Conservation (phyloP, 2,888 invertebrate genomes). For the Acanthosepion pharaonis region DNA sequence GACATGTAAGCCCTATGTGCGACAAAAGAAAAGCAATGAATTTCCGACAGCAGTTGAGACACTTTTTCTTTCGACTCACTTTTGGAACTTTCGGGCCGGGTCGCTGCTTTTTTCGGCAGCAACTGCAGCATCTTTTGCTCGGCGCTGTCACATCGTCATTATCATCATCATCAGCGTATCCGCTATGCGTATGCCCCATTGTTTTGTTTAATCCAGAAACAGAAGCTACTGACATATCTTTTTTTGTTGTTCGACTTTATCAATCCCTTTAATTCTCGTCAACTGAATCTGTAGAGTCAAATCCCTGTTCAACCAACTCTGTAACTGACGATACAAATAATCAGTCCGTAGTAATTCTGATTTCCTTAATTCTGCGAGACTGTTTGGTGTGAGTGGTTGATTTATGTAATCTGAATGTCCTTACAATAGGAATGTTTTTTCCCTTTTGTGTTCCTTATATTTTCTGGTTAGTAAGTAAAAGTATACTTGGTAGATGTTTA, state of each 20-base stretch:
- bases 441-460: too few species aligned
- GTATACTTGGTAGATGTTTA: too few species aligned
- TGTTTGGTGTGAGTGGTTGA: too few species aligned
- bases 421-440: too few species aligned
- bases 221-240: neutral
- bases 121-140: constrained; percentile 37
- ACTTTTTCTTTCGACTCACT: neutral
- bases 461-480: too few species aligned
- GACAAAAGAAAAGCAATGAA: constrained; percentile 54
- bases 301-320: too few species aligned
- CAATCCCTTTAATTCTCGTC: too few species aligned
- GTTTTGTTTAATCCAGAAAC: neutral
- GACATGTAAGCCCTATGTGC: constrained; percentile 56
- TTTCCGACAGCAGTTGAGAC: constrained; percentile 46
- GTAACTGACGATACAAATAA: too few species aligned
- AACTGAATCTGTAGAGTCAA: too few species aligned
- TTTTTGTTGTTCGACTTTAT: neutral
- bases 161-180: neutral
- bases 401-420: too few species aligned
- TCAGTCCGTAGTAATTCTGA: too few species aligned
- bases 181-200: neutral
- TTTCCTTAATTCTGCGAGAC: too few species aligned
- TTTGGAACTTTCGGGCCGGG: constrained; percentile 33
- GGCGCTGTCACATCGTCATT: constrained; percentile 13
- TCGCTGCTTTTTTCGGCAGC: constrained; percentile 35